Base-by-base conservation (phyloP, 1,140 invertebrate genomes). In the Meloidogyne chitwoodi region DNA sequence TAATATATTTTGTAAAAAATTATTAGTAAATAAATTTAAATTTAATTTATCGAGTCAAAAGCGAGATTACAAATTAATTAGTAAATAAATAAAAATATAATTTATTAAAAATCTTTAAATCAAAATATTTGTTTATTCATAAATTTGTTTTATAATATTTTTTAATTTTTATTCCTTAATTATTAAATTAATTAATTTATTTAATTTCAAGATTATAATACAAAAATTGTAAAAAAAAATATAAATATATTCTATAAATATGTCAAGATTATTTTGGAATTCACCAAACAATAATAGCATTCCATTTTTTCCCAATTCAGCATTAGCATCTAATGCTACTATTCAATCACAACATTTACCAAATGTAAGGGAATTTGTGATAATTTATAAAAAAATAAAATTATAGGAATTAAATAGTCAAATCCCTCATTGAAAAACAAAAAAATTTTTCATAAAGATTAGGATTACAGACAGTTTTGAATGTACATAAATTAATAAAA, bases 221-320 rank as follows among this genome's bases (percentile, higher is more conserved):
- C 2, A 44, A 2, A 48, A 48, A 48, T 19, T 48, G 16, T 3
- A n/a, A 56, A 56, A 56, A n/a, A n/a, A 22, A 6, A 34, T 2
- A 38, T 38, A 8, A 38, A 38, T 8, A 8, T 10, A 34, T 68
- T 68, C 14, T 26, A 12, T 12, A 27, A 8, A 62, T 26, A 73
- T 73, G 70, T 73, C 70, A 34, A 61, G 70, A 24, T 62, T 73
- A 24, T 73, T 73, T 62, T 73, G 70, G 70, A 56, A 73, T 26
- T 34, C 41, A 27, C 68, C 68, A 56, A 19, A 26, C 26, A 62
- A 24, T 56, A 22, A 19, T 8, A 64, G 16, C 29, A 31, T 62
- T 19, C 1, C 70, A 41, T 63, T 63, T 22, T 12, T 61, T 31
- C 48, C 38, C 1, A 29, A 34, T 14, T 34, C 41, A 24, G n/a